These are phyloP conservation scores for Heliocidaris erythrogramma DNA, from an alignment of 35 echinoderm and acorn worm genomes.

Conservation along the genomic window DNA sequence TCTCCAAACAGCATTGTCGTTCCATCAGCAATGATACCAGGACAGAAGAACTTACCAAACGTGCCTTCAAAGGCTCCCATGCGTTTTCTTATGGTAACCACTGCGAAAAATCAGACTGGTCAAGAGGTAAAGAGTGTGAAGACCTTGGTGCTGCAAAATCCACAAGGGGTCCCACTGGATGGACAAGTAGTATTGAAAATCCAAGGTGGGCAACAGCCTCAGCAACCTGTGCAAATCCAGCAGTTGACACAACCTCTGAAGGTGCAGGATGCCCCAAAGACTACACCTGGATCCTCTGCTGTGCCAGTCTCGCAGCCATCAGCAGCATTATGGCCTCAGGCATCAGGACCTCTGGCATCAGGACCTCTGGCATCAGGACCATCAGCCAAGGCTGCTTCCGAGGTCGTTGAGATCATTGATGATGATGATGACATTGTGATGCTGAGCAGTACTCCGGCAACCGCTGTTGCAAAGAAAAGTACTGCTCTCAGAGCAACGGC, in stretches of 20 bases:
- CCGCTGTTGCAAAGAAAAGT: background rate
- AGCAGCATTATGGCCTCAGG: background rate
- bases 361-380: too few species aligned
- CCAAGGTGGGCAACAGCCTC: background rate
- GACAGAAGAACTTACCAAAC: background rate
- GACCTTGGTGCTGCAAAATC: background rate
- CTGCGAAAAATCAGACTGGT: background rate
- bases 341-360: too few species aligned
- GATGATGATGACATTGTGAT: conserved; percentile 36
- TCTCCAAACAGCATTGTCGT: background rate
- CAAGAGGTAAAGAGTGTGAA: background rate
- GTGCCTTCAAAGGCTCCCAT: background rate
- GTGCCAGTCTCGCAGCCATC: background rate
- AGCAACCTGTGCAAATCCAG: background rate
- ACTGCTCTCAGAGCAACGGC: background rate
- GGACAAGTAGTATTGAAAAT: background rate
- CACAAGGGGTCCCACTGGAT: background rate
- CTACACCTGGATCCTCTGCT: background rate
- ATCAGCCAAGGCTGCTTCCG: background rate
- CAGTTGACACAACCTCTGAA: background rate
- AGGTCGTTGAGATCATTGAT: conserved; percentile 4
- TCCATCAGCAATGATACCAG: background rate
- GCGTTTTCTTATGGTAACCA: background rate
- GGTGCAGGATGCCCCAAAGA: background rate
- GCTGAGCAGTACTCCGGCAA: conserved; percentile 1